Base-by-base conservation (phyloP, 2,888 invertebrate genomes). In the Tuta absoluta region DNA sequence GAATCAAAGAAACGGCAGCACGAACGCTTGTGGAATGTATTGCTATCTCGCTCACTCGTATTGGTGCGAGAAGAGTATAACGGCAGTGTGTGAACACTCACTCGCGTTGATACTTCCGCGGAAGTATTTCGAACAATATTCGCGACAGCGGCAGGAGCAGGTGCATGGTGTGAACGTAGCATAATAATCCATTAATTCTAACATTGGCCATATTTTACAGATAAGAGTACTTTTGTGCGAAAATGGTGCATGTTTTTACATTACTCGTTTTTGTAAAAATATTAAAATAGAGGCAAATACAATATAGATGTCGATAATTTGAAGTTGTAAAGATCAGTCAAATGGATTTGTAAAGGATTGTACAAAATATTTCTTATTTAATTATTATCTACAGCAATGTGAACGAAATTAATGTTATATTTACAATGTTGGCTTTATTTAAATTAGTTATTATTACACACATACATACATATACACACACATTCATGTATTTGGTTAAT, bases 321-420 rank as follows among this genome's bases (percentile, higher is more conserved):
- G 33, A 57, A 57, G 10, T 57, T 4, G 24, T 57, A 28, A 17
- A 33, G n/a, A 28, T 65, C 71, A 82, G 81, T 80, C 83, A 79
- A 82, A 82, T 81, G 81, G 80, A 78, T 77, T 72, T 71, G 67
- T 63, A 23, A 23, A 67, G 66, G 68, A 53, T 58, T 37, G 62
- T 66, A 59, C 24, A 24, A 58, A 66, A 62, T 66, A 59, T 60
- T 12, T 65, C 41, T 73, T 68, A 66, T 64, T 51, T 51, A 21
- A 21, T 51, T 11, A 51, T 11, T 51, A 21, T 21, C 19, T 53
- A 23, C 23, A 23, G 51, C 4, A 24, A 24, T 53, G 51, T 23
- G 23, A 53, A 53, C 51, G 51, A 53, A 53, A 24, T 12, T 53
- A n/a, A 45, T 2, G 17, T 45, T 11, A 45, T 45, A n/a, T 17